phyloP scores from a whole-genome alignment of 2,888 invertebrate genomes.

The Aphodius sticticus region DNA sequence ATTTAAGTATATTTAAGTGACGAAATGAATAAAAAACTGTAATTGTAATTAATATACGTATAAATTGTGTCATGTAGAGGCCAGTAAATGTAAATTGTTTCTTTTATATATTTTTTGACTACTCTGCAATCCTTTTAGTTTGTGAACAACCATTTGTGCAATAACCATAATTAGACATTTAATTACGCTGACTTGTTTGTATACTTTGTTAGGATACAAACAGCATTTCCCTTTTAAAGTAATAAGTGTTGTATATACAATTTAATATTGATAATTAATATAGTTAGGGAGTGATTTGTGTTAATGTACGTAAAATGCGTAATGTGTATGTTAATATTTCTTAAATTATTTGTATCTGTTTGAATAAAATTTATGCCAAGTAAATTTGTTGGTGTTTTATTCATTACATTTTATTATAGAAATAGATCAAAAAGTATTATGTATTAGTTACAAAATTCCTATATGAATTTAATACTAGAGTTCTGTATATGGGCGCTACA shows the following conservation, averaged over 20 bases:
- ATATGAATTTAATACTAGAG: neutral
- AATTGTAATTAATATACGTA: neutral
- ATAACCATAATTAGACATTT: neutral
- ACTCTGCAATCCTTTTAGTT: neutral
- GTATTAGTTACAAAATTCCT: no score
- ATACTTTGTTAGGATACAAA: neutral
- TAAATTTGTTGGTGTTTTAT: conserved; percentile 10
- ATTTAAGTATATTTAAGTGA: neutral
- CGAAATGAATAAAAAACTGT: neutral
- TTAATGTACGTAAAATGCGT: conserved; percentile 31
- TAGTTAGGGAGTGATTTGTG: conserved; percentile 18
- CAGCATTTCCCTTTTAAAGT: conserved; percentile 23
- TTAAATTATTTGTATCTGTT: conserved; percentile 40
- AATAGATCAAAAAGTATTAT: no score
- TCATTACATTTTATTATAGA: conserved; percentile 6
- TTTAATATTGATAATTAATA: conserved; percentile 21
- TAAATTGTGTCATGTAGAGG: neutral
- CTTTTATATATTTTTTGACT: neutral
- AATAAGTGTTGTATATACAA: conserved; percentile 33
- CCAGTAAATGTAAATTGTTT: neutral
- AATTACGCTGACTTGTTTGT: neutral
- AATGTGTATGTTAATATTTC: conserved; percentile 37
- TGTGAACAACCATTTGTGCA: neutral
- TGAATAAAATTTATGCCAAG: conserved; percentile 38
- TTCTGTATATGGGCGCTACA: neutral